These are phyloP conservation scores for Steinernema carpocapsae DNA, from an alignment of 2,888 invertebrate species.

Conservation along the genomic window DNA sequence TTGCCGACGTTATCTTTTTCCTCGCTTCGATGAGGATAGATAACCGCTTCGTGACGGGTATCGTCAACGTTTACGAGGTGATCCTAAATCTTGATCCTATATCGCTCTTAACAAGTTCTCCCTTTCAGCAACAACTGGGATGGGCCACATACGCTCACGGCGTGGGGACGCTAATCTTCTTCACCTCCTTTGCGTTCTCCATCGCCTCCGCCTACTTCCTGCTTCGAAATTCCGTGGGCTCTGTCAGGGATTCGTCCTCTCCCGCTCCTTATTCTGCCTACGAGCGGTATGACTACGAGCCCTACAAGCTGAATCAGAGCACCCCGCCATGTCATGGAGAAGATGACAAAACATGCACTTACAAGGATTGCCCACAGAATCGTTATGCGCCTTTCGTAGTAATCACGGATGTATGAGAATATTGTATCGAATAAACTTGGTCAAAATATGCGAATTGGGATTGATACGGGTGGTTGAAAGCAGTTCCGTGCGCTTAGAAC, in stretches of 20 bases:
- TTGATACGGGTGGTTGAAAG: no score
- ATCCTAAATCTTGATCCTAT: neutral
- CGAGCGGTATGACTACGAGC: conserved; percentile 22
- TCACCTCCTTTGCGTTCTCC: conserved; percentile 46
- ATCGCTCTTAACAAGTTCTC: neutral
- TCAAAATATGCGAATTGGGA: no score
- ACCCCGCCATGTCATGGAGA: conserved; percentile 6
- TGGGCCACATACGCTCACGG: conserved; percentile 57
- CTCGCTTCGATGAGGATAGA: conserved; percentile 62
- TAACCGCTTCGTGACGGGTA: conserved; percentile 46
- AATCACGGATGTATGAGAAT: conserved; percentile 15
- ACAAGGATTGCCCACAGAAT: conserved; percentile 17
- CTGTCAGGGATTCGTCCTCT: neutral
- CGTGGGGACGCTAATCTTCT: conserved; percentile 48
- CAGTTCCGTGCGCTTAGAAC: no score
- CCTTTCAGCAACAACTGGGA: conserved; percentile 55
- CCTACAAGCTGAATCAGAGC: conserved; percentile 8
- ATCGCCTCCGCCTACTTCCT: conserved; percentile 12
- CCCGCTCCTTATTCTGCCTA: neutral
- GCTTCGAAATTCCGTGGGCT: neutral
- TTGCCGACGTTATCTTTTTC: conserved; percentile 65
- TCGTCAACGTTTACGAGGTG: conserved; percentile 34
- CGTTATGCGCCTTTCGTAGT: conserved; percentile 27
- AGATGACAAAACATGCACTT: conserved; percentile 30
- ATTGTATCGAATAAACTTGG: no score